phyloP scores from a whole-genome alignment of 2,797 vertebrate species.

The Onychomys leucogaster region DNA sequence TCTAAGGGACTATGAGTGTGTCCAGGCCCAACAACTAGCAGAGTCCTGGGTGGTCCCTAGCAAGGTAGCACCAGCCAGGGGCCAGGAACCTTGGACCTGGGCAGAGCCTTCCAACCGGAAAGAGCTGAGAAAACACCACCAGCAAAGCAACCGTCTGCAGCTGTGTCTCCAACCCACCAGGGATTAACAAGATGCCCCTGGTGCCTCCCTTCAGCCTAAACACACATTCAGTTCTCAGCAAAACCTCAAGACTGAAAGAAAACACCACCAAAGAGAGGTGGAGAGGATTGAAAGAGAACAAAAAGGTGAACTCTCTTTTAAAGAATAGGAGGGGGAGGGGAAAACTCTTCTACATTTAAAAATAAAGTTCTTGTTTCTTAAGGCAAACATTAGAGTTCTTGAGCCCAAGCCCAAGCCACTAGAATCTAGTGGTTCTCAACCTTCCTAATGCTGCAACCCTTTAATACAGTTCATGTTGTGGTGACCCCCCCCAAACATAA shows the following conservation, averaged over 20 bases:
- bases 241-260: not conserved
- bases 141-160: not conserved
- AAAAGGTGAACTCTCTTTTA: slow-evolving; percentile 1
- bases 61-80: not conserved
- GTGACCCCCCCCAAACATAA: not conserved
- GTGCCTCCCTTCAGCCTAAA: not conserved
- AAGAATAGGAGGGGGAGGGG: not conserved
- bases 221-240: not conserved
- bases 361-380: slow-evolving; percentile 11
- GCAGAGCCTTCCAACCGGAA: not conserved
- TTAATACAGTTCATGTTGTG: not conserved
- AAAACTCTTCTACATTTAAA: not conserved
- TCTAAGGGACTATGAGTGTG: not conserved
- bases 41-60: not conserved
- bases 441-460: not conserved
- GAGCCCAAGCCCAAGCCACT: not conserved
- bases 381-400: not conserved
- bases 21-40: not conserved
- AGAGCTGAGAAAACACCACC: not conserved
- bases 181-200: not conserved
- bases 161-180: not conserved
- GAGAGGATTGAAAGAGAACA: not conserved
- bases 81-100: too few relatives aligned
- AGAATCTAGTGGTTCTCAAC: not conserved
- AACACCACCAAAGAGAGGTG: not conserved